Conservation (phyloP, 35 echinoderm and acorn worm genomes). For the Patiria miniata region DNA sequence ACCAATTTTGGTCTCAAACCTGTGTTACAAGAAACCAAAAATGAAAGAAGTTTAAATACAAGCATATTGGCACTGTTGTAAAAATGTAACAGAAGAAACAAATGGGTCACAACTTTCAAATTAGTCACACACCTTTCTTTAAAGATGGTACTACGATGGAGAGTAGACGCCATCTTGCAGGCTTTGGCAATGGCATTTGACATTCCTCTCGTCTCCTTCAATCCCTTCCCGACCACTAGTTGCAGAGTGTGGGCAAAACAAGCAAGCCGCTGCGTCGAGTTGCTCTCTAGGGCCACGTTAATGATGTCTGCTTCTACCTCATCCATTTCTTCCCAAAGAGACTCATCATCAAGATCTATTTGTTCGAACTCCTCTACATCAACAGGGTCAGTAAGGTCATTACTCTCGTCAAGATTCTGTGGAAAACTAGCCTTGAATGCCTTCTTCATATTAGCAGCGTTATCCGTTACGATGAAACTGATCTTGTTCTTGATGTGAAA, state of each 20-base stretch:
- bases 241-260: slow-evolving; percentile 51
- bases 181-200: slow-evolving; percentile 25
- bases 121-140: slow-evolving; percentile 36
- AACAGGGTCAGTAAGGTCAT: too few species aligned
- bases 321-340: background rate
- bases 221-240: slow-evolving; percentile 17
- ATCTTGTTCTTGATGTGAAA: slow-evolving; percentile 44
- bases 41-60: background rate
- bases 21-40: background rate
- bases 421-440: slow-evolving; percentile 48
- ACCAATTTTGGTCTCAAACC: background rate
- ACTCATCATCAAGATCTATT: slow-evolving; percentile 32
- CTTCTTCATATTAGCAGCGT: slow-evolving; percentile 41
- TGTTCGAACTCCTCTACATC: background rate
- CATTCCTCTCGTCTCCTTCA: slow-evolving; percentile 40
- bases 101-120: too few species aligned
- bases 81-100: background rate
- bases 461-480: slow-evolving; percentile 36
- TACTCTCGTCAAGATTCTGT: background rate
- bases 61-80: too few species aligned
- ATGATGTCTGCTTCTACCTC: slow-evolving; percentile 3
- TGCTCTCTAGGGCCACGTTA: background rate
- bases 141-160: slow-evolving; percentile 37
- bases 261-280: slow-evolving; percentile 29
- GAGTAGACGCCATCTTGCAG: background rate